phyloP scores from a whole-genome alignment of 2,888 invertebrate genomes.

The Erebia palarica region DNA sequence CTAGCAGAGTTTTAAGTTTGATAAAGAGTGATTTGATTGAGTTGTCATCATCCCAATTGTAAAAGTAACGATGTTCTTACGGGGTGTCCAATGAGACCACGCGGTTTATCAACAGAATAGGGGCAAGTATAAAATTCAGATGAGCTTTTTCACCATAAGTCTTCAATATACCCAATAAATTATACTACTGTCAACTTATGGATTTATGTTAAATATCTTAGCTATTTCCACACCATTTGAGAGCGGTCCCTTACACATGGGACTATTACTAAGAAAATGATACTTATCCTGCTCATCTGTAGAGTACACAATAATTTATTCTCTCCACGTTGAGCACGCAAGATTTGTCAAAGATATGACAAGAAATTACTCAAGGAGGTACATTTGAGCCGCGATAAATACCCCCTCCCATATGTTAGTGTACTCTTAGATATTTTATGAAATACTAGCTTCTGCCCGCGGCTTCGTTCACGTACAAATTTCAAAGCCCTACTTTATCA shows the following conservation, averaged over 20 bases:
- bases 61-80: too few species aligned
- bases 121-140: neutral
- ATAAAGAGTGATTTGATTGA: too few species aligned
- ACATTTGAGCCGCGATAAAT: neutral
- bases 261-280: constrained; percentile 53
- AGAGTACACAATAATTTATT: constrained; percentile 29
- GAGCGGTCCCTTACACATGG: constrained; percentile 58
- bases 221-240: constrained; percentile 72
- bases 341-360: constrained; percentile 8
- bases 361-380: neutral
- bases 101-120: neutral
- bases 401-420: neutral
- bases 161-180: constrained; percentile 18
- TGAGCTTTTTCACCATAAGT: neutral
- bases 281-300: constrained; percentile 33
- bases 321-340: constrained; percentile 5
- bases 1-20: too few species aligned
- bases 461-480: too few species aligned
- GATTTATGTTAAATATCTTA: constrained; percentile 59
- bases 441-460: neutral
- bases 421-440: neutral
- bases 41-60: too few species aligned
- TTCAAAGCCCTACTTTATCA: too few species aligned
- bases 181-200: constrained; percentile 24
- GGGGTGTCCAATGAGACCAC: too few species aligned